Conservation (phyloP, 64 coral and sea anemone genomes). For the Catalaphyllia jardinei region DNA sequence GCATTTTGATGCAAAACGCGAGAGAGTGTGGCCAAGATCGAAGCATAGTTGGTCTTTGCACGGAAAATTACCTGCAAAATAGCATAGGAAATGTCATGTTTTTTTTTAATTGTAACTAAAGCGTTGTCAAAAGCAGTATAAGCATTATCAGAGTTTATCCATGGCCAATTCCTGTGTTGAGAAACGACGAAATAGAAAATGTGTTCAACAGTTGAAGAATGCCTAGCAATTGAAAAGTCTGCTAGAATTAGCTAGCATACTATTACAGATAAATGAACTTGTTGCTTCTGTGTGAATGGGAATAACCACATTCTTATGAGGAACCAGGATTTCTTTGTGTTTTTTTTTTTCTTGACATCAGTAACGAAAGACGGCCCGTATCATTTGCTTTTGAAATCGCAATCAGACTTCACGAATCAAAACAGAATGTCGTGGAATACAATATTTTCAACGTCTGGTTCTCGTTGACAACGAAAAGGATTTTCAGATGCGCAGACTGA, state of each 20-base stretch:
- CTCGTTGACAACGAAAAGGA: background rate
- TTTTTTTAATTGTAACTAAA: background rate
- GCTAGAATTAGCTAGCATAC: too few relatives aligned
- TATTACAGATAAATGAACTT: too few relatives aligned
- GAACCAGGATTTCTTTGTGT: background rate
- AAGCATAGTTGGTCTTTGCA: background rate
- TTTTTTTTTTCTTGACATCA: background rate
- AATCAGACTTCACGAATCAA: background rate
- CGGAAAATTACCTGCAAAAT: background rate
- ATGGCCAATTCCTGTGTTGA: background rate
- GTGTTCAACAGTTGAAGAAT: too few relatives aligned
- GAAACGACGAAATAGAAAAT: background rate
- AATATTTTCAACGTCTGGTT: slow-evolving; percentile 10
- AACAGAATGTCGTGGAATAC: background rate
- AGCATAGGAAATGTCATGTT: background rate
- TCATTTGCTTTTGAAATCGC: slow-evolving; percentile 13
- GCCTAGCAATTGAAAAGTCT: too few relatives aligned
- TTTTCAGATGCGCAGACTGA: background rate
- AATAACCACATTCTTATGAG: background rate
- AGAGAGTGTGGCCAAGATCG: background rate
- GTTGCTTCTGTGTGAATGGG: too few relatives aligned
- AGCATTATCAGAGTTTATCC: background rate
- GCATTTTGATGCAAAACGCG: background rate
- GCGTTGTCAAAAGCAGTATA: background rate
- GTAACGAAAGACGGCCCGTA: slow-evolving; percentile 4